Evolutionary conservation across 2,888 invertebrate genomes (phyloP).

Genomic region (Bunonema sp.): DNA sequence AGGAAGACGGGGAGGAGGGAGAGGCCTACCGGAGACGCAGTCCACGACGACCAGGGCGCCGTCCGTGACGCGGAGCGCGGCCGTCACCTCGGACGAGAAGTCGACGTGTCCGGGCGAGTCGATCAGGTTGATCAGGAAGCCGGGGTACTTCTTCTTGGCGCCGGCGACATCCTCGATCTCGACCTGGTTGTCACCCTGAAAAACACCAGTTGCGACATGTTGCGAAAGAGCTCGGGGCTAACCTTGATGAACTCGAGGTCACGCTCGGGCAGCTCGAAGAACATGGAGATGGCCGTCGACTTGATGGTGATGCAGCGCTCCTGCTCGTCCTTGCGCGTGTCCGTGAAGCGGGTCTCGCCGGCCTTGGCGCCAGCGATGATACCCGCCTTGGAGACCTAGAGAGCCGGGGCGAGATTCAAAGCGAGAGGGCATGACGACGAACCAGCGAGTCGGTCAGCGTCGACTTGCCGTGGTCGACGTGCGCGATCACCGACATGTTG

Average conservation of each 20-base stretch:
- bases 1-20: too few relatives aligned
- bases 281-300: slow-evolving; percentile 99
- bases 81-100: slow-evolving; percentile 86
- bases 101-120: slow-evolving; percentile 99
- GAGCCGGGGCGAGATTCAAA: too few relatives aligned
- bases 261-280: slow-evolving; percentile 83
- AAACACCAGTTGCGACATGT: too few relatives aligned
- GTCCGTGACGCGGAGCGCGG: slow-evolving; percentile 97
- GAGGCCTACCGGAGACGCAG: slow-evolving; percentile 87
- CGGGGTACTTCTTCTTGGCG: slow-evolving; percentile 66
- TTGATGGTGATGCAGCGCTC: slow-evolving; percentile 99
- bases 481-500: slow-evolving; percentile 99
- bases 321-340: slow-evolving; percentile 98
- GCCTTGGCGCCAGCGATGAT: slow-evolving; percentile 97
- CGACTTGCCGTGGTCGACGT: slow-evolving; percentile 88
- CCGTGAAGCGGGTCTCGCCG: slow-evolving; percentile 95
- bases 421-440: too few relatives aligned
- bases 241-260: slow-evolving; percentile 83
- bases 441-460: slow-evolving; percentile 96
- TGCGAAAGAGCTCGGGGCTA: too few relatives aligned
- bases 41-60: slow-evolving; percentile 98
- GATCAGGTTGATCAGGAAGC: slow-evolving; percentile 98
- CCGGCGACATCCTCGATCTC: slow-evolving; percentile 21
- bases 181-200: too few relatives aligned
- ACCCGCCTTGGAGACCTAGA: slow-evolving; percentile 97